Evolutionary conservation across 2,113 vertebrate genomes (phyloP), one percentile per base, ranked within the genome.

Genomic region (Alligator mississippiensis): DNA sequence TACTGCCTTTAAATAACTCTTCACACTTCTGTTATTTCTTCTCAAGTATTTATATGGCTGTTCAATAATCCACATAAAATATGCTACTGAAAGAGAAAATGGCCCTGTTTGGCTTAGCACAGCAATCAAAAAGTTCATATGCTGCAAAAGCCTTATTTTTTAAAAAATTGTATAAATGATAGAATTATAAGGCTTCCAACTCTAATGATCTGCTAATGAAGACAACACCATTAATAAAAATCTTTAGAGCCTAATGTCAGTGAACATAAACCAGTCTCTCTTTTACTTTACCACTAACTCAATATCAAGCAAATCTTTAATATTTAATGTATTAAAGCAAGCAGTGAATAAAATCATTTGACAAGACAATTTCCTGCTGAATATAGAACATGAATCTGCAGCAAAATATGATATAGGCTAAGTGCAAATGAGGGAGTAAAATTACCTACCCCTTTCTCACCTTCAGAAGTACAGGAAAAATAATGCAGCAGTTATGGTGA

Each of bases 1-100:
- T 58, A 78, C 11, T 62, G 59, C 21, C 76, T 88, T 92, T 90
- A 90, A 92, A 90, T 70, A 90, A 80, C 25, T 4, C 10, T 95
- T 91, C 57, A 28, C 10, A 57, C 1, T 28, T 25, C 3, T 78
- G 3, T 27, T 85, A 62, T 82, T 94, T 93, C 11, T 22, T 84
- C 5, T 79, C 19, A 57, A 78, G 9, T 84, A 70, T 11, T 90
- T 59, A 70, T 82, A 86, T 11, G 61, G 27, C 11, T 88, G 10
- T 62, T 83, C 14, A 22, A 78, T 59, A 82, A 34, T 25, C 18
- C 79, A 19, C n/a, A 72, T 66, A 27, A 88, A 89, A 59, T 38
- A 10, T 54, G 15, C 86, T 62, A 24, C 27, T 76, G 25, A 91
- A 90, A 80, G 11, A 81, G 21, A 86, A 95, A 86, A 84, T 70